phyloP scores from a whole-genome alignment of 92 coral and sea anemone genomes.

The Pocillopora meandrina region DNA sequence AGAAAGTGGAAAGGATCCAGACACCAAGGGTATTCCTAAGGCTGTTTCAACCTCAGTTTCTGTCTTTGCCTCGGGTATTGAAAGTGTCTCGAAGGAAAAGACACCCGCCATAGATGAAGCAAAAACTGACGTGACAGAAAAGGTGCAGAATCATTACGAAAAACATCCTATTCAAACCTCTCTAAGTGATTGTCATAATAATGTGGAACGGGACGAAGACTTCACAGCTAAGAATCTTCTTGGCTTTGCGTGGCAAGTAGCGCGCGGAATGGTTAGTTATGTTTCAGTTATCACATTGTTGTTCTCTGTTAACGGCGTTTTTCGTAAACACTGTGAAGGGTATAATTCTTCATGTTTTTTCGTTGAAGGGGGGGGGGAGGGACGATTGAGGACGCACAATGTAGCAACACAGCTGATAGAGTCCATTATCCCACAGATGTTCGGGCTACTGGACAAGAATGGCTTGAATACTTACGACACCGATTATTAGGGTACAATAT shows the following conservation, averaged over 20 bases:
- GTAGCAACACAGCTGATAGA: too few relatives aligned
- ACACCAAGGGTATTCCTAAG: neutral
- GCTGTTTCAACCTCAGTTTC: neutral
- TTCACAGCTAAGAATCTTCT: slow-evolving; percentile 13
- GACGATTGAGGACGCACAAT: too few relatives aligned
- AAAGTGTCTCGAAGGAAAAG: neutral
- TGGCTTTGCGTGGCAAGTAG: slow-evolving; percentile 22
- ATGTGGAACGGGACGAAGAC: neutral
- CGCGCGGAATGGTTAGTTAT: slow-evolving; percentile 17
- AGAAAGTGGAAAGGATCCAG: neutral
- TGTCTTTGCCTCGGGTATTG: neutral
- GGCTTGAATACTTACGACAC: too few relatives aligned
- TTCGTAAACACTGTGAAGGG: too few relatives aligned
- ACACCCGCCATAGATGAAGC: neutral
- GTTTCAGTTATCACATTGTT: neutral
- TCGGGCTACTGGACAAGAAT: too few relatives aligned
- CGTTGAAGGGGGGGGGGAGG: too few relatives aligned
- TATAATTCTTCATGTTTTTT: too few relatives aligned
- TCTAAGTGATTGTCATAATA: neutral
- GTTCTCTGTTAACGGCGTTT: too few relatives aligned
- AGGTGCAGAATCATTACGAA: neutral
- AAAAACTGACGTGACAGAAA: neutral
- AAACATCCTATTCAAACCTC: neutral
- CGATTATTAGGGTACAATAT: too few relatives aligned
- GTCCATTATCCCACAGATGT: too few relatives aligned